Conservation (phyloP, 2,113 vertebrate species). For the Scomber colias region DNA sequence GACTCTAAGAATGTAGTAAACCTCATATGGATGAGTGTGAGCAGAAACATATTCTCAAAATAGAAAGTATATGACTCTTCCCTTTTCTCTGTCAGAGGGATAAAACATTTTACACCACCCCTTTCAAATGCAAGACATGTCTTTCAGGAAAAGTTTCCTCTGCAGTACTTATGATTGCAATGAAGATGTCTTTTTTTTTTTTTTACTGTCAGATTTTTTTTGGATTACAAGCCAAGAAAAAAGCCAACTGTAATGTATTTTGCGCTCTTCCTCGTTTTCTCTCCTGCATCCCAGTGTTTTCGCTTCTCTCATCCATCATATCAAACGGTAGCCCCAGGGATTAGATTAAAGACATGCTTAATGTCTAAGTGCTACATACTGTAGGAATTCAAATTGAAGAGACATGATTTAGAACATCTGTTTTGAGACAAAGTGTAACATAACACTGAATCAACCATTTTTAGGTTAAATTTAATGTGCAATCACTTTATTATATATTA, state of each 20-base stretch:
- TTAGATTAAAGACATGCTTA: no score
- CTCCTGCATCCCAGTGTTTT: neutral
- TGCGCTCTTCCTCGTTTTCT: neutral
- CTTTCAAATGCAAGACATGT: neutral
- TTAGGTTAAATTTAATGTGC: neutral
- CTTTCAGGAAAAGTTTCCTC: neutral
- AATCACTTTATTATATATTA: neutral
- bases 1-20: neutral
- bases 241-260: no score
- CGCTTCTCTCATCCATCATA: neutral
- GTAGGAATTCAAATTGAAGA: no score
- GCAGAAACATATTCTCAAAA: neutral
- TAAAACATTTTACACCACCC: neutral
- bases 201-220: neutral
- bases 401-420: no score
- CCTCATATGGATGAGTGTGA: neutral
- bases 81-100: neutral
- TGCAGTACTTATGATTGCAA: neutral
- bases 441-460: neutral
- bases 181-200: neutral
- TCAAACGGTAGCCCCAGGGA: no score
- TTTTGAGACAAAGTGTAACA: no score
- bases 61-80: no score
- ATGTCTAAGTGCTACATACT: no score
- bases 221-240: neutral